Conservation (phyloP, 2,888 invertebrate species). For the Xylocampa areola region DNA sequence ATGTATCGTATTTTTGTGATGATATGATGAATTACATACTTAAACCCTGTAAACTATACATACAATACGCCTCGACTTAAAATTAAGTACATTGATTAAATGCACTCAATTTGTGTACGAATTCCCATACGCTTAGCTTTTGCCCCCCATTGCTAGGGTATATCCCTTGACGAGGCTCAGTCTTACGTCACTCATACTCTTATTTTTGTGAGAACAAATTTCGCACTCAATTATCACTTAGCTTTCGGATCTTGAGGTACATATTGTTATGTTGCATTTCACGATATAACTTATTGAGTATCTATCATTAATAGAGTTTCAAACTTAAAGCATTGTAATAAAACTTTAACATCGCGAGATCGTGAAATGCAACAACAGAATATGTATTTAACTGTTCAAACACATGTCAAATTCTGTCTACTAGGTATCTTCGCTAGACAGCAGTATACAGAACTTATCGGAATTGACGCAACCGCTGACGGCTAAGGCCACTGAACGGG, state of each 20-base stretch:
- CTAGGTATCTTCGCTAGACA: slow-evolving; percentile 86
- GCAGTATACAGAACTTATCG: slow-evolving; percentile 87
- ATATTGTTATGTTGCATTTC: slow-evolving; percentile 5
- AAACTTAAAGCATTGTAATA: slow-evolving; percentile 12
- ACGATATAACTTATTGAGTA: not conserved
- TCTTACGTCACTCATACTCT: slow-evolving; percentile 11
- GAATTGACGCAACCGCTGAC: slow-evolving; percentile 85
- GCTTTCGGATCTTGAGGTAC: slow-evolving; percentile 1
- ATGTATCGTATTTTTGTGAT: slow-evolving; percentile 27
- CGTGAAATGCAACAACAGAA: slow-evolving; percentile 15
- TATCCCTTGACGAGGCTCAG: slow-evolving; percentile 13
- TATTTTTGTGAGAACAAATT: slow-evolving; percentile 19
- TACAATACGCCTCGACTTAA: not conserved
- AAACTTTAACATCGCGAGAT: slow-evolving; percentile 6
- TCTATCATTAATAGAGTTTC: slow-evolving; percentile 12
- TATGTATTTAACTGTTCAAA: slow-evolving; percentile 1
- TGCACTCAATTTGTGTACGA: slow-evolving; percentile 20
- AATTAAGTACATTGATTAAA: slow-evolving; percentile 1
- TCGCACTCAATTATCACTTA: slow-evolving; percentile 27
- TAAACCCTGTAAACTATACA: not conserved
- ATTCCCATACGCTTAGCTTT: slow-evolving; percentile 35
- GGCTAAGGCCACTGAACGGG: slow-evolving; percentile 79
- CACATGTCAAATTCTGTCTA: slow-evolving; percentile 12
- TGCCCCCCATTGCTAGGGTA: slow-evolving; percentile 33
- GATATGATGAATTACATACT: slow-evolving; percentile 12